phyloP scores from a whole-genome alignment of 2,797 vertebrate genomes.

The Nyctibius grandis region DNA sequence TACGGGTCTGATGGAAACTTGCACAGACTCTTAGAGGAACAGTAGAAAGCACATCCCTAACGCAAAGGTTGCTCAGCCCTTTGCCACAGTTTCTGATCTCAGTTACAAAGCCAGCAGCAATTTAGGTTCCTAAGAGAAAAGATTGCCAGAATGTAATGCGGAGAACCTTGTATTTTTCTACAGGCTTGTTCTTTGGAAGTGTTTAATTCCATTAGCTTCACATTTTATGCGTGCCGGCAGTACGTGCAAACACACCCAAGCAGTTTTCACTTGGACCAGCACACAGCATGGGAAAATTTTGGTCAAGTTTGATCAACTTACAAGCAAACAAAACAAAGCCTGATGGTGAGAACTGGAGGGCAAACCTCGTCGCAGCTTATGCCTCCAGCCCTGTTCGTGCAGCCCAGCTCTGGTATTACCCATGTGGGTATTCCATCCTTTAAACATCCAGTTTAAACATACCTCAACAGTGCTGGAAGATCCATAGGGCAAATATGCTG shows the following conservation, averaged over 20 bases:
- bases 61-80: background rate
- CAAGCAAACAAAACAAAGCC: background rate
- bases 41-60: background rate
- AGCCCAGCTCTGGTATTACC: background rate
- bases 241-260: rapidly evolving
- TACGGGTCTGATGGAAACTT: background rate
- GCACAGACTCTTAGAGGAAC: background rate
- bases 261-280: background rate
- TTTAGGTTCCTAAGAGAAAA: background rate
- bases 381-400: background rate
- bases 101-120: background rate
- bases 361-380: background rate
- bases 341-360: background rate
- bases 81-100: background rate
- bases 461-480: too few relatives aligned
- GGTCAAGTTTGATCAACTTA: background rate
- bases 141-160: background rate
- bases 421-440: background rate
- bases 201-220: background rate
- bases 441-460: too few relatives aligned
- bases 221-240: rapidly evolving
- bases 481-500: background rate
- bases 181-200: background rate
- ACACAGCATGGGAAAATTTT: background rate
- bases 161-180: background rate